Evolutionary conservation across 2,888 invertebrate species (phyloP).

Genomic region (Synanthedon andrenaeformis): DNA sequence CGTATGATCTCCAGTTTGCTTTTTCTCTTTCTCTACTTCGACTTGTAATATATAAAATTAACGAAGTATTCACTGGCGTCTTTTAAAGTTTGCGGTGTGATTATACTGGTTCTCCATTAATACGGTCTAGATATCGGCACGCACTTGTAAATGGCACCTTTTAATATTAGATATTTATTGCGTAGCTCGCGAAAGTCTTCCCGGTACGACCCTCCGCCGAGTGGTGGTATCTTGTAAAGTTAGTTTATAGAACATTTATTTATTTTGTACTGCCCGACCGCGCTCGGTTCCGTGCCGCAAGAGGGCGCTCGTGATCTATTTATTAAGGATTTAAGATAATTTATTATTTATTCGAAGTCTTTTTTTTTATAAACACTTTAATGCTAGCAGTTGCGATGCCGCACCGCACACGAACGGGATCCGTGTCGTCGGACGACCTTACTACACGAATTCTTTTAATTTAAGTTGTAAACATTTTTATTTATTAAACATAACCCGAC

Average conservation of each 20-base stretch:
- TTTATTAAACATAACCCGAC: too few species aligned
- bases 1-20: conserved; percentile 68
- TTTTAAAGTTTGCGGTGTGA: conserved; percentile 69
- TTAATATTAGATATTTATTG: conserved; percentile 67
- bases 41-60: conserved; percentile 59
- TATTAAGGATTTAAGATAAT: conserved; percentile 69
- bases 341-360: conserved; percentile 72
- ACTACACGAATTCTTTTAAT: too few species aligned
- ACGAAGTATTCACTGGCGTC: conserved; percentile 64
- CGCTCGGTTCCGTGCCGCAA: conserved; percentile 68
- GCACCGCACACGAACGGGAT: conserved; percentile 64
- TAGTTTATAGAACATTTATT: conserved; percentile 67
- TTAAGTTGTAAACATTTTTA: too few species aligned
- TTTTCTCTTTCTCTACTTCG: conserved; percentile 58
- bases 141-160: conserved; percentile 69
- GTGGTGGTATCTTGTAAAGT: conserved; percentile 69
- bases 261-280: conserved; percentile 67
- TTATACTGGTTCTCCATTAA: conserved; percentile 43
- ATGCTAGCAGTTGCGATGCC: conserved; percentile 58
- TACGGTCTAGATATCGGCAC: conserved; percentile 61
- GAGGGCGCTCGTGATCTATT: conserved; percentile 71
- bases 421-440: conserved; percentile 40
- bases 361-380: conserved; percentile 60
- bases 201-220: conserved; percentile 68
- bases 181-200: conserved; percentile 68